Evolutionary conservation across 2,113 vertebrate species (phyloP), one percentile per base, ranked within the genome.

Genomic region (Hemichromis elongatus): DNA sequence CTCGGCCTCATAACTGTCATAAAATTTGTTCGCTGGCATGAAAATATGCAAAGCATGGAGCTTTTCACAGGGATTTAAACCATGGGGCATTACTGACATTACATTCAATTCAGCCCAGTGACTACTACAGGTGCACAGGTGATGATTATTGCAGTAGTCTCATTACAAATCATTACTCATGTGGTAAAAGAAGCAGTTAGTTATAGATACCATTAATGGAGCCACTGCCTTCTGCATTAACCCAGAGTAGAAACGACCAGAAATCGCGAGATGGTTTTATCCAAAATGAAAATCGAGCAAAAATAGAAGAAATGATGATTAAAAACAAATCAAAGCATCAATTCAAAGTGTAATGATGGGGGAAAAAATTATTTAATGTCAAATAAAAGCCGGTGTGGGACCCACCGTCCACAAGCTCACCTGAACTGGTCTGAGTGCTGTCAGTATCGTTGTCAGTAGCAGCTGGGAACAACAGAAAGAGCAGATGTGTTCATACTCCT

Each of bases 351-450:
- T 33, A 75, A 75, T 75, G 24, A 50, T 30, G 24, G 4, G 7
- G 57, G 5, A 0, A 19, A 40, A 47, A 50, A 12, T 5, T 0
- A 47, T 50, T 47, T 50, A 4, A 30, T 28, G 16, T 73, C 28
- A 73, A 50, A 75, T 30, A 30, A 30, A 75, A 75, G 42, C 24
- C 50, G 68, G 9, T 30, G 24, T 75, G 16, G 16, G 68, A 75
- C 68, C 9, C 42, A 75, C 42, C 14, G 9, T 47, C 2, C 24
- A 12, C 10, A 63, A 6, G n/a, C 59, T 10, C n/a, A 63, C 47
- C 10, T 73, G 24, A 19, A 28, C 24, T 24, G 24, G 68, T 19
- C n/a, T 0, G 24, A 47, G 3, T 6, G 40, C 0, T 28, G 1
- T 1, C 8, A 4, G 0, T 18, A 18, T 3, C 3, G 68, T 9